A percentile compares a stretch with the other conserved stretches of the same genome.
Evolutionary conservation across 2,797 vertebrate species (phyloP).

Genomic region (Scolopax bukidnonensis): DNA sequence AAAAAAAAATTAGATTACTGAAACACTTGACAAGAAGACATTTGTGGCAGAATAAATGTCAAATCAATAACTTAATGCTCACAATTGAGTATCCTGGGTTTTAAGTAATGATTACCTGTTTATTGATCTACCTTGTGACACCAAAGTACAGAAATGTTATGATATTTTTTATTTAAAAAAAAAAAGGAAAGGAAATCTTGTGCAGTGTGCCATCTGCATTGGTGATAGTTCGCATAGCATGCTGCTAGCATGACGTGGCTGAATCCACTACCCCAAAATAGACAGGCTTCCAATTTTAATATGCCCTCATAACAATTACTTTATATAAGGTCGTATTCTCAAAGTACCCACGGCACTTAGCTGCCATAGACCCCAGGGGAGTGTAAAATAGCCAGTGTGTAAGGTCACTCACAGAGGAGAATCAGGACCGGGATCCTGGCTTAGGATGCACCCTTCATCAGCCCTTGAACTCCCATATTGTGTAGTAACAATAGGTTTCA

Average conservation of each 20-base stretch:
- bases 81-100: background rate
- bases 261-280: background rate
- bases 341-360: conserved; percentile 17
- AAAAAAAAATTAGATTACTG: conserved; percentile 52
- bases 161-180: background rate
- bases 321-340: background rate
- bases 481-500: background rate
- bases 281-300: background rate
- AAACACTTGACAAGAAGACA: conserved; percentile 32
- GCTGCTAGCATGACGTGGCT: background rate
- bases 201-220: background rate
- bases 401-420: background rate
- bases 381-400: background rate
- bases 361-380: background rate
- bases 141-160: background rate
- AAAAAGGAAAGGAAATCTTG: background rate
- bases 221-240: background rate
- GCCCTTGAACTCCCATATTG: background rate
- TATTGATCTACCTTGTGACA: background rate
- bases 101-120: conserved; percentile 34
- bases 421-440: background rate
- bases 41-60: conserved; percentile 40
- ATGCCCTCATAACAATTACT: background rate
- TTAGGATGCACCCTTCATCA: background rate
- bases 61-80: conserved; percentile 52